Evolutionary conservation across 2,113 vertebrate genomes (phyloP).

Genomic region (Madoqua kirkii): DNA sequence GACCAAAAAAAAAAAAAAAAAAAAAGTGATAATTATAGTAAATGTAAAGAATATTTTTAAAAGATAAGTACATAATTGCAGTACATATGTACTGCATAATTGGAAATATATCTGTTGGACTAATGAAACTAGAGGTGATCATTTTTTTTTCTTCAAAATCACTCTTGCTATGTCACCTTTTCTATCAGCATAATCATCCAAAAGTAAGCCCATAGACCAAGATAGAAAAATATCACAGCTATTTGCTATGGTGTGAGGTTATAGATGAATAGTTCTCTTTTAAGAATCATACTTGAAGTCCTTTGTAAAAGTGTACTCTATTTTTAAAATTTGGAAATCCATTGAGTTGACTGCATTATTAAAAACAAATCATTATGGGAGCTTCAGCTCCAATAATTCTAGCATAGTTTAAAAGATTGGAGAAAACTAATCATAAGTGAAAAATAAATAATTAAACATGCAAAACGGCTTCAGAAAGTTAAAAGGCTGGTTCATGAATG

Average conservation of each 20-base stretch:
- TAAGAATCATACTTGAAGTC: neutral
- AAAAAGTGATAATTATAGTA: neutral
- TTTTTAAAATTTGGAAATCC: constrained; percentile 16
- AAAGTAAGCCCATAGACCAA: neutral
- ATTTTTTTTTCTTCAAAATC: neutral
- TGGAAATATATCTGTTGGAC: neutral
- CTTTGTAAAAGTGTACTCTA: neutral
- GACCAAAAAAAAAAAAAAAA: neutral
- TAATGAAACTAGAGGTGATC: neutral
- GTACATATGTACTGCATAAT: neutral
- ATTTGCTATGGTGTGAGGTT: neutral
- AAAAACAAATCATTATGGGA: neutral
- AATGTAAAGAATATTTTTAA: neutral
- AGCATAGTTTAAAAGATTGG: neutral
- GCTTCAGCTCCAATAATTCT: neutral
- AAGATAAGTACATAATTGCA: neutral
- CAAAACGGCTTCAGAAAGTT: neutral
- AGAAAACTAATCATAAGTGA: neutral
- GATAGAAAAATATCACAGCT: neutral
- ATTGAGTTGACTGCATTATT: neutral
- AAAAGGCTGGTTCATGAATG: neutral
- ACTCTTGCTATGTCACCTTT: neutral
- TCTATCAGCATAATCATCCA: neutral
- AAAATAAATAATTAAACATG: constrained; percentile 1
- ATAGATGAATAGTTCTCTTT: constrained; percentile 3